Percentiles rank a stretch among this genome's conserved stretches.
Evolutionary conservation across 1,140 invertebrate species (phyloP).

Genomic region (Micrasema minimum): DNA sequence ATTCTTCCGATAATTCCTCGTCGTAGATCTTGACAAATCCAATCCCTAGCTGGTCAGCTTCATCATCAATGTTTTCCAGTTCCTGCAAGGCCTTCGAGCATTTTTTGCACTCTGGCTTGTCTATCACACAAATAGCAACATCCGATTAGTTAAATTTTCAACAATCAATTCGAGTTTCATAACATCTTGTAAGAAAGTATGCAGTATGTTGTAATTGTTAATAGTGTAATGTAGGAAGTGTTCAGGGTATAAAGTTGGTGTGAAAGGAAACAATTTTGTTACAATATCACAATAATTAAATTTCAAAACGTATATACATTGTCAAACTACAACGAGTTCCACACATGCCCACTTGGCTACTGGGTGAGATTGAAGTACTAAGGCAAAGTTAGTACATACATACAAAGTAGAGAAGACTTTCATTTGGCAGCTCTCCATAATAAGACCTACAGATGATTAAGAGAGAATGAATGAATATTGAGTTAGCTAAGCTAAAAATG

Average conservation of each 20-base stretch:
- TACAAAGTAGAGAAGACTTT: constrained; percentile 19
- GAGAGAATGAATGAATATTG: constrained; percentile 29
- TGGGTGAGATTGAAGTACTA: constrained; percentile 3
- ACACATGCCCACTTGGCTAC: not conserved
- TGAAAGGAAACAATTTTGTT: not conserved
- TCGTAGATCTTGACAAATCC: constrained; percentile 96
- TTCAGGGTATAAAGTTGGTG: not conserved
- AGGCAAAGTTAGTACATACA: constrained; percentile 10
- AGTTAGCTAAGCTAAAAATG: constrained; percentile 16
- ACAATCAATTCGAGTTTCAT: not conserved
- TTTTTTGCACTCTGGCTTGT: constrained; percentile 93
- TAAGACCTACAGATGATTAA: constrained; percentile 19
- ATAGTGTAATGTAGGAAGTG: too few species aligned
- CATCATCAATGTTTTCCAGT: constrained; percentile 94
- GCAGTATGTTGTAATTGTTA: too few species aligned
- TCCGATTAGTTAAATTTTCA: not conserved
- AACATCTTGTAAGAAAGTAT: too few species aligned
- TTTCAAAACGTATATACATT: not conserved
- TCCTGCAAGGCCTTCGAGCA: constrained; percentile 89
- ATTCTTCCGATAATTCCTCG: constrained; percentile 90
- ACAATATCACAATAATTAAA: too few species aligned
- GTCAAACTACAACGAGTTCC: constrained; percentile 9
- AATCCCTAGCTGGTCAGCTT: constrained; percentile 94
- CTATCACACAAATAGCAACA: constrained; percentile 64
- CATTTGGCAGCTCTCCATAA: constrained; percentile 24